phyloP scores from a whole-genome alignment of 1,140 invertebrate genomes.

The Periplaneta americana region DNA sequence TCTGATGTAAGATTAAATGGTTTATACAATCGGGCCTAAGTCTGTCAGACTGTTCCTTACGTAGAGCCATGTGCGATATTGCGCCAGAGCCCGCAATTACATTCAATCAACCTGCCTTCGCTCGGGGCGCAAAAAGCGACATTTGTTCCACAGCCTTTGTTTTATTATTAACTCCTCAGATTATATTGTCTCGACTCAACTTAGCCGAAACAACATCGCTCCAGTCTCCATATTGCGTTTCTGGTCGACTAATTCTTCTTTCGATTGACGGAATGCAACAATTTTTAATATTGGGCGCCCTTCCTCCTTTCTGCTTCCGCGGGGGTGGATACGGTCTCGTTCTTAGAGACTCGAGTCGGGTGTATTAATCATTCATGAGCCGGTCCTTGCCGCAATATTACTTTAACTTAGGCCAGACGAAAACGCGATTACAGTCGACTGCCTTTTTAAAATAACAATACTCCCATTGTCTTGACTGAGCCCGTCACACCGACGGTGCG shows the following conservation, averaged over 20 bases:
- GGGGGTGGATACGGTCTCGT: not conserved
- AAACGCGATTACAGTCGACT: slow-evolving; percentile 11
- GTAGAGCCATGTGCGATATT: too few species aligned
- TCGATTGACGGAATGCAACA: slow-evolving; percentile 21
- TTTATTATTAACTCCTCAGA: slow-evolving; percentile 10
- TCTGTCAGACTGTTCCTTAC: not conserved
- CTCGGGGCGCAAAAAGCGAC: not conserved
- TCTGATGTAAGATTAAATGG: too few species aligned
- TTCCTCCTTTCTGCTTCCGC: not conserved
- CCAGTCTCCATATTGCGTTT: slow-evolving; percentile 19
- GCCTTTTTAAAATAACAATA: slow-evolving; percentile 3
- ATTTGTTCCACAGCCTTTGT: not conserved
- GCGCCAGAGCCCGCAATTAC: not conserved
- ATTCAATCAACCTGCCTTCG: not conserved
- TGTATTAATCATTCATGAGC: slow-evolving; percentile 21
- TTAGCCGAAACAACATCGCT: slow-evolving; percentile 9
- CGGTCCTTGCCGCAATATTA: slow-evolving; percentile 12
- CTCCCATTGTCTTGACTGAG: not conserved
- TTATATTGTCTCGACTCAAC: not conserved
- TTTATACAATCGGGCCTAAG: too few species aligned
- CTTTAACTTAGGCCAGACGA: slow-evolving; percentile 5
- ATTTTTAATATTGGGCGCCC: slow-evolving; percentile 19
- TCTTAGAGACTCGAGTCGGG: not conserved
- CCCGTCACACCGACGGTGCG: not conserved
- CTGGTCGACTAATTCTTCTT: slow-evolving; percentile 19